These are phyloP conservation scores for Tetrax tetrax DNA, from an alignment of 2,113 vertebrate genomes.

Conservation along the genomic window DNA sequence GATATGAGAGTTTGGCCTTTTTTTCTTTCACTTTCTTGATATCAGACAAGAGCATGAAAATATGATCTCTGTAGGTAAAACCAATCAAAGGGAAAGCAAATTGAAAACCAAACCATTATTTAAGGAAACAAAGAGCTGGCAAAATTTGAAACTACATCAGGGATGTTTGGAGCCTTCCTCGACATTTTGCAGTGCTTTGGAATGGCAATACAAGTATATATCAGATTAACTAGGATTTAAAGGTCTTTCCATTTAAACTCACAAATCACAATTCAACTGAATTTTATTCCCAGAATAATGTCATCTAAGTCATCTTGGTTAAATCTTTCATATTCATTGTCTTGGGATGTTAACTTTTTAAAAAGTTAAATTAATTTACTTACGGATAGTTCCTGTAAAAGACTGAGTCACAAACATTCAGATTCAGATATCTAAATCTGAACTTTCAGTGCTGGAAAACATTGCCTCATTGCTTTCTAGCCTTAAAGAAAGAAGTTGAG, in stretches of 20 bases:
- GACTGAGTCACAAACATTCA: background rate
- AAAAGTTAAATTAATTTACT: constrained; percentile 8
- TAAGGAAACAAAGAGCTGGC: background rate
- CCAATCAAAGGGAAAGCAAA: background rate
- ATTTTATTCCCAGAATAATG: constrained; percentile 28
- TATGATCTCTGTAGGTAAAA: background rate
- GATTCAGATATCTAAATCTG: background rate
- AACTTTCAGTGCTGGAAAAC: background rate
- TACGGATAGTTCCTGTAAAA: background rate
- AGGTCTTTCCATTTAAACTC: constrained; percentile 19
- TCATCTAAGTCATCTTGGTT: background rate
- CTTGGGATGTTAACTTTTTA: background rate
- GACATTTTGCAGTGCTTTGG: background rate
- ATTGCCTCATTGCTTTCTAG: background rate
- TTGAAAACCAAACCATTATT: background rate
- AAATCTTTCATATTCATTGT: background rate
- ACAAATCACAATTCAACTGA: constrained; percentile 8
- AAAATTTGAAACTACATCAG: background rate
- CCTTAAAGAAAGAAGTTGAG: background rate
- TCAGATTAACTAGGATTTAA: constrained; percentile 18
- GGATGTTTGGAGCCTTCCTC: background rate
- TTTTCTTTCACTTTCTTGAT: background rate
- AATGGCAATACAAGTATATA: background rate
- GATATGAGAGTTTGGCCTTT: background rate
- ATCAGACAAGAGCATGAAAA: background rate